Evolutionary conservation across 2,888 invertebrate species (phyloP).

Genomic region (Tipula vernalis): DNA sequence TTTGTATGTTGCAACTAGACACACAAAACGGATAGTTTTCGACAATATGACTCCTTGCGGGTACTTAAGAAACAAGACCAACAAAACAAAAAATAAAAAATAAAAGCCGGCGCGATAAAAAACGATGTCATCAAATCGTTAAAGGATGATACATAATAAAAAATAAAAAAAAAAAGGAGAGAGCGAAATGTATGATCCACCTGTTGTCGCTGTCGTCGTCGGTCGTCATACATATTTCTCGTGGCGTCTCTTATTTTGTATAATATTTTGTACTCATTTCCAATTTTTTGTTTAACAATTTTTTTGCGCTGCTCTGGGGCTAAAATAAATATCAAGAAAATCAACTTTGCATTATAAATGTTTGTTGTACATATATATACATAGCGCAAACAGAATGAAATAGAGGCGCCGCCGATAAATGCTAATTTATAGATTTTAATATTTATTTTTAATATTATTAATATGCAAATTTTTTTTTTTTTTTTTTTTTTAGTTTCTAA

Average conservation of each 20-base stretch:
- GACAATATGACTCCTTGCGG: not conserved
- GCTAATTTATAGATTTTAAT: conserved; percentile 4
- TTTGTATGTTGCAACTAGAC: not conserved
- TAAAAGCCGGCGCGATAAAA: not conserved
- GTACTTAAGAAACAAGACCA: not conserved
- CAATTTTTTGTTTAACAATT: not conserved
- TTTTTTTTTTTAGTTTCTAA: not conserved
- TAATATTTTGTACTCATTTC: not conserved
- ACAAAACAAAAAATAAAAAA: not conserved
- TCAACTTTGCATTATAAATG: not conserved
- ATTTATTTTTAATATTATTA: not conserved
- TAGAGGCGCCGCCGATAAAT: not conserved
- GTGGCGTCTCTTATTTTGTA: not conserved
- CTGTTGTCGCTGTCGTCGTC: not conserved
- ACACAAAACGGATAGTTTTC: not conserved
- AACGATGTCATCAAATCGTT: not conserved
- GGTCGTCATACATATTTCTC: not conserved
- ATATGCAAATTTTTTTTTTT: not conserved
- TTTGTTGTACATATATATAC: not conserved
- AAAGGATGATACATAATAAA: not conserved
- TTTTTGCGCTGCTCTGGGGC: not conserved
- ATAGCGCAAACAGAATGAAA: not conserved
- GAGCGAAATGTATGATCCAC: not conserved
- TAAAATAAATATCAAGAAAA: not conserved
- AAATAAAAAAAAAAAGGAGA: not conserved